Percentiles rank a stretch among this genome's conserved stretches.
phyloP scores from a whole-genome alignment of 2,113 vertebrate species.

The Clarias gariepinus region DNA sequence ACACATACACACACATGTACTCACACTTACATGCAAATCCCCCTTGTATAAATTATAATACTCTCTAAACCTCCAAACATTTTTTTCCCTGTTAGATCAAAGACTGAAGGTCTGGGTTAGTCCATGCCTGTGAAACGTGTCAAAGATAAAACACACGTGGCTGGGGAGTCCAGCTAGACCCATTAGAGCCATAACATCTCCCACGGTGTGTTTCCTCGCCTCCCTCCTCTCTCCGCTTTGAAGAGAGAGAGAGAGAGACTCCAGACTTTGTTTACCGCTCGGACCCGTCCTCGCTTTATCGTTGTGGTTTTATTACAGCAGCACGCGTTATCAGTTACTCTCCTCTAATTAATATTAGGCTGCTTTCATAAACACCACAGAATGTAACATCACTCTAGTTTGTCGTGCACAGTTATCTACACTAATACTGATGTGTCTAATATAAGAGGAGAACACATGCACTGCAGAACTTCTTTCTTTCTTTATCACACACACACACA shows the following conservation, averaged over 20 bases:
- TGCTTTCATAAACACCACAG: background rate
- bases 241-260: constrained; percentile 21
- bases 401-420: background rate
- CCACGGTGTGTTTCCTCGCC: constrained; percentile 36
- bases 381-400: background rate
- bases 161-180: constrained; percentile 47
- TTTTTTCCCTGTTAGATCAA: constrained; percentile 69
- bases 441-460: constrained; percentile 13
- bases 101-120: constrained; percentile 65
- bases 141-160: constrained; percentile 72
- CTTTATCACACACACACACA: constrained; percentile 28
- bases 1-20: constrained; percentile 32
- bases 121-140: constrained; percentile 65
- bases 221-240: constrained; percentile 27
- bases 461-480: constrained; percentile 7
- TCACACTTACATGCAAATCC: constrained; percentile 62
- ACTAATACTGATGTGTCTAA: background rate
- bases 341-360: background rate
- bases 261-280: background rate
- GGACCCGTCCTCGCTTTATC: background rate
- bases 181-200: constrained; percentile 57
- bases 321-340: background rate
- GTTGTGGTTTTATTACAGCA: background rate
- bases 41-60: constrained; percentile 80
- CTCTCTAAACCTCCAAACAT: constrained; percentile 68